Evolutionary conservation across 2,797 vertebrate species (phyloP).

Genomic region (Diplodus puntazzo): DNA sequence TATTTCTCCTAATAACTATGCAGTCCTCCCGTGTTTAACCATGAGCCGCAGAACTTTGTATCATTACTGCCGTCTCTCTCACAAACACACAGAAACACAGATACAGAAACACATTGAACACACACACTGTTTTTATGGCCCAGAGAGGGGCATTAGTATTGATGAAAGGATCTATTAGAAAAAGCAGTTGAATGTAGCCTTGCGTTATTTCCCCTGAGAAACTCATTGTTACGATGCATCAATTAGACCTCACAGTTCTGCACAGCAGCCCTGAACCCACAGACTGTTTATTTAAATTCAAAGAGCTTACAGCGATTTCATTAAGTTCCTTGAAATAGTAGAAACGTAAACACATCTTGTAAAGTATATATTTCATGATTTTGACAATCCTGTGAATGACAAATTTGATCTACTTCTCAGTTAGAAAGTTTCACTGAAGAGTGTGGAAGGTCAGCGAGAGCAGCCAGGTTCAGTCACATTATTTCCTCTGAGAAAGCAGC

Average conservation of each 20-base stretch:
- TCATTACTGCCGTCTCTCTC: background rate
- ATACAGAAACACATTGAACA: background rate
- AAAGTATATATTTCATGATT: background rate
- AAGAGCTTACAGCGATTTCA: constrained; percentile 12
- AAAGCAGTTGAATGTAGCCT: constrained; percentile 50
- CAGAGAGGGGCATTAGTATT: constrained; percentile 64
- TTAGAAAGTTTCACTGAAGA: background rate
- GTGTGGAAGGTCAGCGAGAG: constrained; percentile 2
- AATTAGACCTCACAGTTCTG: constrained; percentile 26
- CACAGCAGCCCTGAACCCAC: constrained; percentile 12
- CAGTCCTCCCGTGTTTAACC: constrained; percentile 23
- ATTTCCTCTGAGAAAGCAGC: constrained; percentile 56
- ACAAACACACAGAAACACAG: background rate
- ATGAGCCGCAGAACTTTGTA: background rate
- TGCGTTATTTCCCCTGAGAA: constrained; percentile 75
- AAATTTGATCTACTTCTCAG: background rate
- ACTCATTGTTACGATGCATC: constrained; percentile 32
- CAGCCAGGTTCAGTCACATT: constrained; percentile 29
- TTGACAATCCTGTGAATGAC: background rate
- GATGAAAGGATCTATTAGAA: constrained; percentile 62
- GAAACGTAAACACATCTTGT: background rate
- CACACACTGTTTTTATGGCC: constrained; percentile 46
- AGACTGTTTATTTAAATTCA: constrained; percentile 28
- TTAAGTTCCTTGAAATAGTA: constrained; percentile 17
- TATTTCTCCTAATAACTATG: constrained; percentile 24